Evolutionary conservation across 2,888 invertebrate species (phyloP), one percentile per base, ranked within the genome.

Genomic region (Drosophila mayaguana): DNA sequence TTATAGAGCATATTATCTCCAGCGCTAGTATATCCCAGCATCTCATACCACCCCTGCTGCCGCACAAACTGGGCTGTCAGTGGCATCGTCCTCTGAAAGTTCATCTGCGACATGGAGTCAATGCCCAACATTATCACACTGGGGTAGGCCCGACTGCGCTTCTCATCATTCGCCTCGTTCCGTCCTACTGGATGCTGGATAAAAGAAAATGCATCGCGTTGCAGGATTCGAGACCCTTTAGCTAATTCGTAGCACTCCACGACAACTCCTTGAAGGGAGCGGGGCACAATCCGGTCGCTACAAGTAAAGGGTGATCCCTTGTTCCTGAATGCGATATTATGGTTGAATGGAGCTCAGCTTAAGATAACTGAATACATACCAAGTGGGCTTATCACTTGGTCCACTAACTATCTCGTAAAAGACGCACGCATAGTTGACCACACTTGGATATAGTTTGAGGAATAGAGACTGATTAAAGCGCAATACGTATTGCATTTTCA

Each of bases 1-100:
- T 98, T 98, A 0, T 97, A 97, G 87, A 96, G 96, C 0, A 97
- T 97, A 83, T 97, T 97, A 82, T 97, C 97, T 0, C 95, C 97
- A 65, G 94, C 94, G 93, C 94, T 94, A 83, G 94, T 94, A 92
- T 96, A 97, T 5, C 96, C 97, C 75, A 95, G 94, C 90, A 96
- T 94, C 67, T 95, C 95, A 28, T 96, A 92, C 94, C 96, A 96
- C 59, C 94, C 95, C 7, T 4, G 5, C 8, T 94, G 93, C 20
- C 94, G 91, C 25, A 98, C 93, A 89, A 95, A 95, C 5, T 93
- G 91, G 2, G 94, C 93, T 0, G 96, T 96, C 80, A 94, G 93
- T 0, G 95, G 95, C 95, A 97, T 95, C 8, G 95, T 95, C 54
- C 96, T 94, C 95, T 95, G 63, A 96, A 94, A 25, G 94, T 93